A percentile compares a stretch with the other conserved stretches of the same genome.
These are phyloP conservation scores for Microplitis deprimator DNA, from an alignment of 2,888 invertebrate genomes.

Conservation along the genomic window DNA sequence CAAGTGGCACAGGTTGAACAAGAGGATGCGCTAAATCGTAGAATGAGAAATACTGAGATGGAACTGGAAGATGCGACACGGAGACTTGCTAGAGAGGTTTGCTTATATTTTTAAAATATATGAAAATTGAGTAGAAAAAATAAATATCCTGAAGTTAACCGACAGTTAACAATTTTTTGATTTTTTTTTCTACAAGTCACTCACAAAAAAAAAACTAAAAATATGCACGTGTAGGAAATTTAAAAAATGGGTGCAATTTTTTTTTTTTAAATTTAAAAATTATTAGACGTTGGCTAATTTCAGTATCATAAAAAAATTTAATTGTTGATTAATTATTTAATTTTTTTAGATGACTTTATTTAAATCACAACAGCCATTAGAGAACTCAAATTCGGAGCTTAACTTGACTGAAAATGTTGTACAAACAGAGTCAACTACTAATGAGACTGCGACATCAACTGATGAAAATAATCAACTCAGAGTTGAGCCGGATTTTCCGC, in stretches of 20 bases:
- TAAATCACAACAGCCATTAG: constrained; percentile 62
- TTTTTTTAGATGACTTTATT: constrained; percentile 20
- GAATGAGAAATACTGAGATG: constrained; percentile 9
- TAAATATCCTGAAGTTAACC: no score
- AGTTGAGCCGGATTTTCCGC: constrained; percentile 84
- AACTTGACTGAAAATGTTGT: constrained; percentile 66
- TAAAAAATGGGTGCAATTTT: no score
- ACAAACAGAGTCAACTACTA: constrained; percentile 63
- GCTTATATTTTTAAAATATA: background rate
- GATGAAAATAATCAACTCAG: constrained; percentile 69
- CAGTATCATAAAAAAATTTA: background rate
- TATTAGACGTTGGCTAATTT: no score
- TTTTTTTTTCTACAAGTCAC: no score
- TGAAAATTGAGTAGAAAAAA: background rate
- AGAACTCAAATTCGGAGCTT: constrained; percentile 66
- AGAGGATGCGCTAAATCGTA: constrained; percentile 15
- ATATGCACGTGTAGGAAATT: no score
- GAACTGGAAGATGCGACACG: background rate
- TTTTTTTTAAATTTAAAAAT: no score
- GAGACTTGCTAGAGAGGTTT: background rate
- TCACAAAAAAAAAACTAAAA: no score
- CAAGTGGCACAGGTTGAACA: constrained; percentile 19
- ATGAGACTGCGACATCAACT: constrained; percentile 59
- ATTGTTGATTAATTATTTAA: background rate
- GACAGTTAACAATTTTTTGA: no score